Conservation (phyloP, 2,797 vertebrate genomes). For the Acanthurus lineatus region DNA sequence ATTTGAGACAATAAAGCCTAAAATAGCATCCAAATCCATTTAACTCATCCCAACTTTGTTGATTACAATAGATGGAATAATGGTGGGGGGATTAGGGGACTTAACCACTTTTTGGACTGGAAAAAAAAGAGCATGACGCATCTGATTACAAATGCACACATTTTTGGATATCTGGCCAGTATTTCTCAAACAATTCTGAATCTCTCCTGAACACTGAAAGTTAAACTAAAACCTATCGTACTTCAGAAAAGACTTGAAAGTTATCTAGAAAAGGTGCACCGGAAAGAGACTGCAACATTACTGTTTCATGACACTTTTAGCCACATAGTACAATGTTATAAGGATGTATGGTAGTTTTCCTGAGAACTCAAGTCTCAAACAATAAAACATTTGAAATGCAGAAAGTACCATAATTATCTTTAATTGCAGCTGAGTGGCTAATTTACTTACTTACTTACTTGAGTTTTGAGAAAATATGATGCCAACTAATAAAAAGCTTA, state of each 20-base stretch:
- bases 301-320: neutral
- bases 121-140: neutral
- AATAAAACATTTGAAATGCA: neutral
- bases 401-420: neutral
- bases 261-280: neutral
- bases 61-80: slow-evolving; percentile 24
- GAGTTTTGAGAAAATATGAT: neutral
- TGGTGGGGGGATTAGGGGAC: neutral
- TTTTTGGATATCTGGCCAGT: neutral
- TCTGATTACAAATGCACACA: neutral
- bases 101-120: neutral
- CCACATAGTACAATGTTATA: neutral
- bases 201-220: neutral
- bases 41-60: slow-evolving; percentile 1
- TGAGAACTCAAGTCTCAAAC: too few species aligned
- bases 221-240: neutral
- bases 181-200: slow-evolving; percentile 2
- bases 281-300: neutral
- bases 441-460: neutral
- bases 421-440: too few species aligned
- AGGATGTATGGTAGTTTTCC: neutral
- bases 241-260: neutral
- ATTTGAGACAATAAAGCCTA: slow-evolving; percentile 23
- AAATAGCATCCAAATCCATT: slow-evolving; percentile 28
- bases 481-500: neutral